Conservation (phyloP, 2,888 invertebrate species). For the Cosmia pyralina region DNA sequence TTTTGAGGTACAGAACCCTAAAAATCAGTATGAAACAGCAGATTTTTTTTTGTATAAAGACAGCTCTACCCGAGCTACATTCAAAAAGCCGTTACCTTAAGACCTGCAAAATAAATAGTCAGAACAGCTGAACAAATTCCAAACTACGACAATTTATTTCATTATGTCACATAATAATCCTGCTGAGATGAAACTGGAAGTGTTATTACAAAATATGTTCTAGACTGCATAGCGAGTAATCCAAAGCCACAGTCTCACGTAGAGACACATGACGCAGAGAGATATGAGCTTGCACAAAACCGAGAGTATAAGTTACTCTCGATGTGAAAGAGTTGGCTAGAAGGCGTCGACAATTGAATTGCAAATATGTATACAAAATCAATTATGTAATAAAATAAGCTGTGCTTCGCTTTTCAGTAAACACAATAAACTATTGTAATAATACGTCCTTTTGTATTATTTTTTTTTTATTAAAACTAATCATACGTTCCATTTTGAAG, state of each 20-base stretch:
- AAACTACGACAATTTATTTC: conserved; percentile 16
- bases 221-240: conserved; percentile 47
- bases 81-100: background rate
- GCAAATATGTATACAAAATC: background rate
- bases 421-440: too few species aligned
- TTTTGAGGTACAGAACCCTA: too few species aligned
- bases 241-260: conserved; percentile 46
- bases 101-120: background rate
- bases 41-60: background rate
- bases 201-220: conserved; percentile 57
- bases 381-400: background rate
- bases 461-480: too few species aligned
- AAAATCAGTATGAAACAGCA: too few species aligned
- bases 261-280: conserved; percentile 53
- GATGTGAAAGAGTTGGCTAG: conserved; percentile 15
- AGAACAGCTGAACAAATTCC: conserved; percentile 11
- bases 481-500: too few species aligned
- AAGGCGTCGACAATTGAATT: background rate
- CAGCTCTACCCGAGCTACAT: background rate
- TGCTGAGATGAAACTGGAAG: conserved; percentile 35
- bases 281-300: conserved; percentile 48
- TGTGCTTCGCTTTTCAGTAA: too few species aligned
- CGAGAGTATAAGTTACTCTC: conserved; percentile 33
- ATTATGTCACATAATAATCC: conserved; percentile 25
- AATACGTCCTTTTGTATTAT: too few species aligned